phyloP scores from a whole-genome alignment of 2,888 invertebrate species.

The Diploptera punctata region DNA sequence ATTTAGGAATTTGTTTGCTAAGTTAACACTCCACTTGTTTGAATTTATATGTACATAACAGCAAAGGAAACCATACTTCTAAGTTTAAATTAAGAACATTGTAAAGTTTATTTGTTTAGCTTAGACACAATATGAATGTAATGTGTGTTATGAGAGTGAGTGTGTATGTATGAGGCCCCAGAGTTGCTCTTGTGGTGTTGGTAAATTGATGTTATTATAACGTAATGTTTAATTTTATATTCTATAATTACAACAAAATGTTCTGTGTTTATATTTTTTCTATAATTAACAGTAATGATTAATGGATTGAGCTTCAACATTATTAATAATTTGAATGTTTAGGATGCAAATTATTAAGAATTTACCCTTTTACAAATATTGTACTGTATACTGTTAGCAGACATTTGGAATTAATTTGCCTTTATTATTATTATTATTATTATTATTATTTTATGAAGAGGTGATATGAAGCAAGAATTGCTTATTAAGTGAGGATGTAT shows the following conservation, averaged over 20 bases:
- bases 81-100: neutral
- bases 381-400: constrained; percentile 36
- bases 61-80: constrained; percentile 11
- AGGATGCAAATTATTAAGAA: constrained; percentile 7
- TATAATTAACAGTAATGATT: constrained; percentile 20
- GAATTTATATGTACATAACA: neutral
- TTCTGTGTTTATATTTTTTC: constrained; percentile 33
- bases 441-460: too few species aligned
- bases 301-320: constrained; percentile 31
- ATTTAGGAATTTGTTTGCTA: too few species aligned
- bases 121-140: neutral
- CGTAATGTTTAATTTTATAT: constrained; percentile 26
- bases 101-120: neutral
- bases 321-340: constrained; percentile 35
- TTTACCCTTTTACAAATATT: neutral
- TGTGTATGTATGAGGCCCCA: neutral
- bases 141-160: neutral
- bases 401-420: too few species aligned
- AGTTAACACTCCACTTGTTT: neutral
- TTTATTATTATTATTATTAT: too few species aligned
- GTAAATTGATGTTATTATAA: constrained; percentile 26
- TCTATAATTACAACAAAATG: constrained; percentile 13
- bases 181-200: constrained; percentile 3
- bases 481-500: too few species aligned
- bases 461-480: too few species aligned